These are phyloP conservation scores for Perca fluviatilis DNA, from an alignment of 2,113 vertebrate genomes.

Conservation along the genomic window DNA sequence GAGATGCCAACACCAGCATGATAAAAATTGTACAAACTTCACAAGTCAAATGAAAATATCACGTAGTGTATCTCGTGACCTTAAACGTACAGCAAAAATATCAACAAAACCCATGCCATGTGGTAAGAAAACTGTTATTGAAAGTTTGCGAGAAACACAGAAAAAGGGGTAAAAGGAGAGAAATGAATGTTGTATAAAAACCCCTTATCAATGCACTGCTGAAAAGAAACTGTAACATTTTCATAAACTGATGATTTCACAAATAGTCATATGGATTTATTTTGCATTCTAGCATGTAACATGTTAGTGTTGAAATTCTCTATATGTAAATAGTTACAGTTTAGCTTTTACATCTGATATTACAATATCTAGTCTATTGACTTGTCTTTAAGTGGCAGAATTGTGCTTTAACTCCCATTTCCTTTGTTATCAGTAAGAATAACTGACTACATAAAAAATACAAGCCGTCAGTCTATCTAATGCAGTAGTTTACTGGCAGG, in stretches of 20 bases:
- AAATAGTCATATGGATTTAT: conserved; percentile 94
- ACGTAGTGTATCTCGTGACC: conserved; percentile 94
- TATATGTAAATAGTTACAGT: conserved; percentile 96
- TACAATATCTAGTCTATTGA: conserved; percentile 88
- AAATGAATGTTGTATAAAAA: conserved; percentile 97
- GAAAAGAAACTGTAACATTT: conserved; percentile 93
- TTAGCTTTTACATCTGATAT: conserved; percentile 93
- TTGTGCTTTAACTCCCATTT: conserved; percentile 98
- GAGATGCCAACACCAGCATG: conserved; percentile 99
- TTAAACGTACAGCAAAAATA: conserved; percentile 99
- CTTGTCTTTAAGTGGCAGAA: conserved; percentile 93
- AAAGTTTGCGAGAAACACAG: conserved; percentile 79
- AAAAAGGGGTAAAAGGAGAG: conserved; percentile 69
- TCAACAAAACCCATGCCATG: conserved; percentile 97
- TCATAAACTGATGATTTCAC: conserved; percentile 88
- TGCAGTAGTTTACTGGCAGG: conserved; percentile 89
- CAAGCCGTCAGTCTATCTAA: conserved; percentile 94
- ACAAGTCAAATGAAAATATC: conserved; percentile 99
- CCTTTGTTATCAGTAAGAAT: conserved; percentile 93
- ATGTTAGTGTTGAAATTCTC: conserved; percentile 88
- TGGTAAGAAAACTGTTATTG: conserved; percentile 92
- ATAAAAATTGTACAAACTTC: conserved; percentile 99
- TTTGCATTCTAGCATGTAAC: conserved; percentile 97
- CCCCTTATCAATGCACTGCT: conserved; percentile 94
- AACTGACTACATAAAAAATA: conserved; percentile 87